These are phyloP conservation scores for Xerus inauris DNA, from an alignment of 2,113 vertebrate species.

Conservation along the genomic window DNA sequence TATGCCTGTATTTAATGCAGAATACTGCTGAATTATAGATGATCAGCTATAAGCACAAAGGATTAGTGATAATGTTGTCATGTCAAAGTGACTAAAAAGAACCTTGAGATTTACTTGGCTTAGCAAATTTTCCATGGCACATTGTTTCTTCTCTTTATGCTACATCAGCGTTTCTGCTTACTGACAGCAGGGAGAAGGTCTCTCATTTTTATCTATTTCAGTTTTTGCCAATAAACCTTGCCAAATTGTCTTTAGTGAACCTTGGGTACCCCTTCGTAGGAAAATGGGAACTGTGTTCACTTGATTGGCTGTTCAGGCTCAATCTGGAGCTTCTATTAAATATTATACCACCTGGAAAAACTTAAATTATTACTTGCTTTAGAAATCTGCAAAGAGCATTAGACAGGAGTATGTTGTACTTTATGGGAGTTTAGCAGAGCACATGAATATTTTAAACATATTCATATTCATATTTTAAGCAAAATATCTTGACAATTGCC, in stretches of 20 bases:
- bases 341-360: slow-evolving; percentile 81
- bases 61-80: slow-evolving; percentile 61
- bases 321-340: slow-evolving; percentile 75
- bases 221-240: slow-evolving; percentile 78
- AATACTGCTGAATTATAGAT: slow-evolving; percentile 67
- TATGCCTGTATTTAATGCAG: neutral
- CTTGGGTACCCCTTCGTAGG: slow-evolving; percentile 61
- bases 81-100: slow-evolving; percentile 77
- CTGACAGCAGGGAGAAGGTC: slow-evolving; percentile 68
- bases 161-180: slow-evolving; percentile 76
- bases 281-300: slow-evolving; percentile 68
- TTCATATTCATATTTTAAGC: too few relatives aligned
- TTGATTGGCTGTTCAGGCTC: slow-evolving; percentile 70
- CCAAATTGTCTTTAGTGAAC: slow-evolving; percentile 61
- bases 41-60: slow-evolving; percentile 47
- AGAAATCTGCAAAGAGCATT: slow-evolving; percentile 58
- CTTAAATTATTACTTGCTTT: slow-evolving; percentile 81
- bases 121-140: slow-evolving; percentile 58
- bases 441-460: slow-evolving; percentile 69
- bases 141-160: slow-evolving; percentile 70
- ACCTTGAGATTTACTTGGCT: slow-evolving; percentile 69
- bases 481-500: slow-evolving; percentile 70
- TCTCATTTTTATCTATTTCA: slow-evolving; percentile 84
- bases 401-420: slow-evolving; percentile 60
- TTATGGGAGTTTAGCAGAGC: slow-evolving; percentile 40